These are phyloP conservation scores for Cyclura pinguis DNA, from an alignment of 2,797 vertebrate genomes.

Conservation along the genomic window DNA sequence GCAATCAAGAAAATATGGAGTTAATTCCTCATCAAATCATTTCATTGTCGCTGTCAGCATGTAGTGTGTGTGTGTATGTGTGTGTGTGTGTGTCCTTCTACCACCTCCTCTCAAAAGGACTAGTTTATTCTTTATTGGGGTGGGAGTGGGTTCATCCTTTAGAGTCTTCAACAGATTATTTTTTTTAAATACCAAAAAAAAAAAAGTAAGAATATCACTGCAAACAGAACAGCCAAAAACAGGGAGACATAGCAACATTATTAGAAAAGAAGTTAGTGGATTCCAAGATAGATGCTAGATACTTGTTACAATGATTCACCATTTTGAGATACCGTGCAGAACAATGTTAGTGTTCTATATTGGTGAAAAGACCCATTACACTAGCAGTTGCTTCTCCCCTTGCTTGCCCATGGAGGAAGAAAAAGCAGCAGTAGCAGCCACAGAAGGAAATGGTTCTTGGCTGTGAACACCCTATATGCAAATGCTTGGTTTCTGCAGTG, in stretches of 20 bases:
- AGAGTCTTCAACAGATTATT: not conserved
- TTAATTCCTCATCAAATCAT: conserved; percentile 12
- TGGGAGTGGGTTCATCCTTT: not conserved
- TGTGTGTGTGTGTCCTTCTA: too few relatives aligned
- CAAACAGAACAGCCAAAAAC: not conserved
- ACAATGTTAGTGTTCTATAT: too few relatives aligned
- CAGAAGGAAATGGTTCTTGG: too few relatives aligned
- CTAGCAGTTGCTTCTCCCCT: too few relatives aligned
- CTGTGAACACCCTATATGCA: too few relatives aligned
- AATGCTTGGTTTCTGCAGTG: too few relatives aligned
- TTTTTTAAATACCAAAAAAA: not conserved
- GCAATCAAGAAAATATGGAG: conserved; percentile 31
- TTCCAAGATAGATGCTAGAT: not conserved
- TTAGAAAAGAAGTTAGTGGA: not conserved
- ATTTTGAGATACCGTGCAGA: too few relatives aligned
- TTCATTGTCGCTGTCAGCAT: not conserved
- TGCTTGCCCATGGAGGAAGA: too few relatives aligned
- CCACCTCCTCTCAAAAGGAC: not conserved
- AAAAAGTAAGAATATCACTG: not conserved
- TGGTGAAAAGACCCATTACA: too few relatives aligned
- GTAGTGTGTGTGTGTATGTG: too few relatives aligned
- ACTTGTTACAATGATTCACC: not conserved
- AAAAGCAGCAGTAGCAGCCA: too few relatives aligned
- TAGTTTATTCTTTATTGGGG: not conserved
- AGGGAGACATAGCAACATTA: not conserved